Evolutionary conservation across 2,888 invertebrate genomes (phyloP), one percentile per base, ranked within the genome.

Genomic region (Cosmorhoe ocellata): DNA sequence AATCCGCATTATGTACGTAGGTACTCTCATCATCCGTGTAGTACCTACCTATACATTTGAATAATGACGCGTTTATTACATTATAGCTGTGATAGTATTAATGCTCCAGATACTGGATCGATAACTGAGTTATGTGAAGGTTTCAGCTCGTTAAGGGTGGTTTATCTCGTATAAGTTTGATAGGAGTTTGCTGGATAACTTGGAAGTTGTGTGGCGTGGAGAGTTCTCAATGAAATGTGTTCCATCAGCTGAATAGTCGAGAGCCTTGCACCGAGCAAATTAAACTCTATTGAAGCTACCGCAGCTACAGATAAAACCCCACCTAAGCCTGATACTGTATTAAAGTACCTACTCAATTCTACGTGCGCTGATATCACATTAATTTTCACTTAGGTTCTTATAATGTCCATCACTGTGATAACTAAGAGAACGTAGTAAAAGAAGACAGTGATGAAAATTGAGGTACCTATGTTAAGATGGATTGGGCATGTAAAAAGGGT

Each of bases 221-320:
- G 47, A 58, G 61, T 62, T 64, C 57, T 62, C 59, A 48, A 59
- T 65, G 67, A 69, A 71, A 66, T 72, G 69, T 67, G 63, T 64
- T 65, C 59, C 47, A 61, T 71, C 74, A 65, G 69, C 72, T 66
- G 65, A 72, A 67, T 63, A 56, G 63, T 56, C 44, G 66, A 49
- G 59, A 59, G 59, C 56, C 52, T 61, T 64, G 37, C 31, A 30
- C 31, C 22, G 69, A 67, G 66, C 73, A 73, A 76, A 77, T 77
- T 75, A 76, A 74, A 71, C 67, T 56, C 68, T 56, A 77, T 75
- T 75, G 72, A 74, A 52, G 59, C 55, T 56, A 55, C 57, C 52
- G 58, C 58, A 58, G 44, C 60, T 57, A 56, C 56, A 63, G 64
- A 61, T 58, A 5, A 18, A 18, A 5, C 58, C 56, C 31, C 27